phyloP scores from a whole-genome alignment of 2,113 vertebrate genomes.

The Oncorhynchus mykiss region DNA sequence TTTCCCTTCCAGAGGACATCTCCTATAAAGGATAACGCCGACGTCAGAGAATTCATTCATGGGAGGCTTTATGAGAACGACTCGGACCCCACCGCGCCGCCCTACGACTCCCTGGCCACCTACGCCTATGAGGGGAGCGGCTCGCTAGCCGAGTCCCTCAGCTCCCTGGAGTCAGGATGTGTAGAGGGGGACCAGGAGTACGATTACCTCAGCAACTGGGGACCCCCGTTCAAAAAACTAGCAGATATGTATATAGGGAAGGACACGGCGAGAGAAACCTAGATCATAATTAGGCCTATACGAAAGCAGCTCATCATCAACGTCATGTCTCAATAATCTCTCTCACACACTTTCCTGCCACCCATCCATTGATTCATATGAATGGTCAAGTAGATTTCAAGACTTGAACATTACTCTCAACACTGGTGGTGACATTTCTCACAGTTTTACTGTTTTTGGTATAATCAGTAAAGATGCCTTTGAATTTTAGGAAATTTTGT shows the following conservation, averaged over 20 bases:
- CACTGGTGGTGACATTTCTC: constrained; percentile 47
- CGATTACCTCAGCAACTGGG: constrained; percentile 96
- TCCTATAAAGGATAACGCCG: constrained; percentile 87
- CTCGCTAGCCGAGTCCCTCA: constrained; percentile 92
- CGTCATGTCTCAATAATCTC: not conserved
- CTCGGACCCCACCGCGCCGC: constrained; percentile 87
- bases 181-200: constrained; percentile 95
- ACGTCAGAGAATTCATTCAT: constrained; percentile 94
- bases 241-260: constrained; percentile 97
- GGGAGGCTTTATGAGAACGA: constrained; percentile 93
- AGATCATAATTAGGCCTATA: constrained; percentile 48
- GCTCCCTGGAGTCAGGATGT: constrained; percentile 89
- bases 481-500: constrained; percentile 78
- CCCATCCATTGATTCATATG: constrained; percentile 46
- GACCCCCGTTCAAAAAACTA: constrained; percentile 93
- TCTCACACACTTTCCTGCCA: constrained; percentile 7
- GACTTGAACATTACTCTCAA: constrained; percentile 73
- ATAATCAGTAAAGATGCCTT: constrained; percentile 79
- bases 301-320: not conserved
- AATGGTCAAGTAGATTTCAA: constrained; percentile 35
- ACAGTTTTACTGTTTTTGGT: constrained; percentile 63
- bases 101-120: constrained; percentile 95
- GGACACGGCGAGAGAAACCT: constrained; percentile 89
- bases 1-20: constrained; percentile 90
- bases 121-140: constrained; percentile 95